phyloP scores from a whole-genome alignment of 2,888 invertebrate species.

The Phortica okadai region DNA sequence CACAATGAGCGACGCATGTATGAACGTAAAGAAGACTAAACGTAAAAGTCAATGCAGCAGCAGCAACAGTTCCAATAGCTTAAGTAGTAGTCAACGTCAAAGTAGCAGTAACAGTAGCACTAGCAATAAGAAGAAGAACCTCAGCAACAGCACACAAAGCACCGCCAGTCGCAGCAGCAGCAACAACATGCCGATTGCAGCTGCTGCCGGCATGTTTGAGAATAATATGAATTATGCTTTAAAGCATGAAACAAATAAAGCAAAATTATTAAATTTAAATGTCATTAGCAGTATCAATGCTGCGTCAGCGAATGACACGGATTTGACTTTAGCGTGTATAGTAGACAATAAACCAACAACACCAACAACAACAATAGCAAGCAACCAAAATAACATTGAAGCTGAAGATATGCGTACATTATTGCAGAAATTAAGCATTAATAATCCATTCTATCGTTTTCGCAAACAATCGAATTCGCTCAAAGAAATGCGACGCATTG shows the following conservation, averaged over 20 bases:
- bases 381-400: conserved; percentile 23
- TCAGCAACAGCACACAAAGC: conserved; percentile 42
- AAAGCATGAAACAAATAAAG: conserved; percentile 42
- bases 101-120: conserved; percentile 14
- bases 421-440: conserved; percentile 69
- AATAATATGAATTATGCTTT: conserved; percentile 60
- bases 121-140: conserved; percentile 27
- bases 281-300: conserved; percentile 46
- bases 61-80: conserved; percentile 53
- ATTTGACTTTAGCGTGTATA: not conserved
- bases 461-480: conserved; percentile 73
- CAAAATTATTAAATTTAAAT: conserved; percentile 56
- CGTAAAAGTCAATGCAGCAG: conserved; percentile 49
- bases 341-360: conserved; percentile 21
- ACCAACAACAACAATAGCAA: conserved; percentile 9
- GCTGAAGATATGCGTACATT: conserved; percentile 61
- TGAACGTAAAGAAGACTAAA: conserved; percentile 32
- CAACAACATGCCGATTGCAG: conserved; percentile 16
- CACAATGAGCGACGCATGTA: conserved; percentile 1
- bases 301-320: conserved; percentile 5
- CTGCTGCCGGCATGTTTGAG: conserved; percentile 38
- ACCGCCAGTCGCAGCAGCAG: conserved; percentile 43
- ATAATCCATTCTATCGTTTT: conserved; percentile 74
- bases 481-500: conserved; percentile 57
- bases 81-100: conserved; percentile 44